Percentiles rank a stretch among this genome's conserved stretches.
Evolutionary conservation across 1,140 invertebrate genomes (phyloP).

Genomic region (Ctenoplectra terminalis): DNA sequence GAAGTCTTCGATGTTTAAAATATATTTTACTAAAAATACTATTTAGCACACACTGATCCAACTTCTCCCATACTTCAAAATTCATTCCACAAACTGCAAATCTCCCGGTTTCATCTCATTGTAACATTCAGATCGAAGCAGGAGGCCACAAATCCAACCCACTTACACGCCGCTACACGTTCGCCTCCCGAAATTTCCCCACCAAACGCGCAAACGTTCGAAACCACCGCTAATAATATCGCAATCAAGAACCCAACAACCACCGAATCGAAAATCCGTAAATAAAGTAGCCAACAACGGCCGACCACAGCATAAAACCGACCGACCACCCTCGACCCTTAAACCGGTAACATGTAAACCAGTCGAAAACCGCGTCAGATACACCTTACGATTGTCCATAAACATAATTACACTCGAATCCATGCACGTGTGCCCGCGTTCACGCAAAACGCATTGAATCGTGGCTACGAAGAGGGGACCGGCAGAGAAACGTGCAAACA

Average conservation of each 20-base stretch:
- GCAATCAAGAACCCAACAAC: neutral
- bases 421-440: neutral
- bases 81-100: too few relatives aligned
- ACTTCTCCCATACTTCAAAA: too few relatives aligned
- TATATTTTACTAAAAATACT: too few relatives aligned
- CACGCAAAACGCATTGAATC: neutral
- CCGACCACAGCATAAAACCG: neutral
- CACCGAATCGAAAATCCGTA: neutral
- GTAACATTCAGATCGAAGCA: too few relatives aligned
- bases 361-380: conserved; percentile 1
- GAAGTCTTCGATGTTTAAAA: too few relatives aligned
- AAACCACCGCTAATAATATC: neutral
- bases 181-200: neutral
- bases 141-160: neutral
- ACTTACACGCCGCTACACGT: neutral
- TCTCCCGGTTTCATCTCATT: too few relatives aligned
- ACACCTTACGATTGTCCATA: neutral
- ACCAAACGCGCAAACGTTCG: neutral
- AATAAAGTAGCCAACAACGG: neutral
- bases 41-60: too few relatives aligned
- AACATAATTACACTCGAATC: conserved; percentile 20
- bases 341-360: neutral
- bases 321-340: neutral
- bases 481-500: conserved; percentile 29
- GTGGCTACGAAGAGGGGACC: neutral